Evolutionary conservation across 2,888 invertebrate species (phyloP).

Genomic region (Drosophila peninsularis): DNA sequence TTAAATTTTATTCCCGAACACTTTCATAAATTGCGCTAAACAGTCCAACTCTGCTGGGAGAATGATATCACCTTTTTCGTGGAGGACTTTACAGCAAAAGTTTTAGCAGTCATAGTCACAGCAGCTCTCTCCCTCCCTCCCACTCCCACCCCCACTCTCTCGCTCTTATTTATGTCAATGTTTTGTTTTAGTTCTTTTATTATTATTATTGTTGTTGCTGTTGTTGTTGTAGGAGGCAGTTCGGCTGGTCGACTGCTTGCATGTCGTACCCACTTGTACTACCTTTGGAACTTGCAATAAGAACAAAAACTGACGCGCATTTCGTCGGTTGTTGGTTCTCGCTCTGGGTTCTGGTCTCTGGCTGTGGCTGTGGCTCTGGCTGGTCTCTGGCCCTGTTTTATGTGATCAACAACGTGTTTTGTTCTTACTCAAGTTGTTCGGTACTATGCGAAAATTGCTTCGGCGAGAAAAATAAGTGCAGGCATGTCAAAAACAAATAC

Average conservation of each 20-base stretch:
- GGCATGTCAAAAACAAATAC: slow-evolving; percentile 64
- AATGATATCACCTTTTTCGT: slow-evolving; percentile 59
- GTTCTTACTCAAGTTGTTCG: slow-evolving; percentile 63
- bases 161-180: slow-evolving; percentile 74
- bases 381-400: slow-evolving; percentile 57
- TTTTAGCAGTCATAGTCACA: slow-evolving; percentile 60
- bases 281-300: slow-evolving; percentile 69
- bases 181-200: slow-evolving; percentile 69
- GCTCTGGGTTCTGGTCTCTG: slow-evolving; percentile 21
- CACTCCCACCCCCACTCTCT: background rate
- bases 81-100: slow-evolving; percentile 52
- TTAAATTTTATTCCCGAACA: slow-evolving; percentile 1
- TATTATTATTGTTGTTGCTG: slow-evolving; percentile 28
- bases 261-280: slow-evolving; percentile 76
- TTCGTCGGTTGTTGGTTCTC: slow-evolving; percentile 30
- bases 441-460: slow-evolving; percentile 62
- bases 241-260: slow-evolving; percentile 54
- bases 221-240: slow-evolving; percentile 35
- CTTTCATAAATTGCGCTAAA: slow-evolving; percentile 5
- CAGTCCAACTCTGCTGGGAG: slow-evolving; percentile 45
- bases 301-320: slow-evolving; percentile 53
- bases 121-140: slow-evolving; percentile 28
- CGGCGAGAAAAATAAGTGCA: slow-evolving; percentile 40
- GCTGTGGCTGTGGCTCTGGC: slow-evolving; percentile 30
- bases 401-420: slow-evolving; percentile 80